Conservation (phyloP, 2,797 vertebrate genomes). For the Galaxias olidus region DNA sequence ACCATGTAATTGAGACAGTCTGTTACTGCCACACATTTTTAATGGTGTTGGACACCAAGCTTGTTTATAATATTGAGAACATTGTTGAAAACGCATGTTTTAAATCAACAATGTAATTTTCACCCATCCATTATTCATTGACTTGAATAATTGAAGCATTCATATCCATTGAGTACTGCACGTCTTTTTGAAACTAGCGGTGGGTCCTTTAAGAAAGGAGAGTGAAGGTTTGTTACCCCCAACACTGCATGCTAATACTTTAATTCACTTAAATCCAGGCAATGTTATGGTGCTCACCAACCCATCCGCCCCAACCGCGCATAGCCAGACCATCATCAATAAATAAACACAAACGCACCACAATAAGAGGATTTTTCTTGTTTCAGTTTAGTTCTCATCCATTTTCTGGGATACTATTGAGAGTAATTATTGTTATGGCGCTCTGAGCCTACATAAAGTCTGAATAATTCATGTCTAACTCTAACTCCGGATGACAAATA, state of each 20-base stretch:
- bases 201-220: too few relatives aligned
- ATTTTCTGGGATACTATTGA: slow-evolving; percentile 16
- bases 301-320: neutral
- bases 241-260: neutral
- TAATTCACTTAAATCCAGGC: neutral
- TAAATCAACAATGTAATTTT: too few relatives aligned
- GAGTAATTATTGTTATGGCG: slow-evolving; percentile 29
- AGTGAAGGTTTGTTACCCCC: neutral
- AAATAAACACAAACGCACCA: neutral
- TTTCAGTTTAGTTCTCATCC: slow-evolving; percentile 47
- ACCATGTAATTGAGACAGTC: too few relatives aligned
- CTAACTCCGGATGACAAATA: slow-evolving; percentile 34
- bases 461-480: slow-evolving; percentile 23
- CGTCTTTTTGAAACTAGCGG: neutral
- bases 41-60: too few relatives aligned
- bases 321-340: neutral
- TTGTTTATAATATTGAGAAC: too few relatives aligned
- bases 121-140: too few relatives aligned
- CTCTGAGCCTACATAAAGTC: slow-evolving; percentile 50
- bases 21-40: too few relatives aligned
- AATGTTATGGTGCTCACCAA: neutral
- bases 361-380: slow-evolving; percentile 37
- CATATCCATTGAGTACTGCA: neutral
- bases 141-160: too few relatives aligned
- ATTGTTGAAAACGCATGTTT: too few relatives aligned